Base-by-base conservation (phyloP, 2,888 invertebrate species). In the Chrysopilus asiliformis region DNA sequence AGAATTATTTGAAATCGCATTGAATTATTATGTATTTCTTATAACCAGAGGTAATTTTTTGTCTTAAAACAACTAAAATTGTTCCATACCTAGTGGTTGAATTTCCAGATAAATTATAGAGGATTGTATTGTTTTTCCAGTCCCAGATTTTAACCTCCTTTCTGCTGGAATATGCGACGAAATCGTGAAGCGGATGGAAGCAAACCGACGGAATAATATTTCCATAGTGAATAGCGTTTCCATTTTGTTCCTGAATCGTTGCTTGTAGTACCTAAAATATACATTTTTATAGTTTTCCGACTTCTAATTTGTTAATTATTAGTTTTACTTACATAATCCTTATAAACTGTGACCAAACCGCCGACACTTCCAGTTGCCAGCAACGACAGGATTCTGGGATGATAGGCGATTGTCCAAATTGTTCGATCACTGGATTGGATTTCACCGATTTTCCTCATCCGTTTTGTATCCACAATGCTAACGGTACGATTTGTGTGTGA, bases 401-500 rank as follows among this genome's bases (percentile, higher is more conserved):
- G 36, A n/a, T 36, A 36, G 9, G 36, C 36, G 7, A 36, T 36
- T 22, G 36, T 36, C 36, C 36, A 36, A 24, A 36, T 36, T 14
- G 36, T 36, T 15, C 36, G 36, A 14, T 36, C 36, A 22, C 25
- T 36, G 2, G 36, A 36, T 30, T 30, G 20, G n/a, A 36, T 22
- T n/a, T 36, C 24, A 8, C n/a, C 13, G 13, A 36, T 30, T 24
- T 36, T 36, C 16, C 29, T 12, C 36, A 36, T 36, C 9, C 36
- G 36, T 24, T 36, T 36, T 2, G 36, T 36, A n/a, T 36, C 36
- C 4, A 36, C 36, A n/a, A 36, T 36, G 12, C 36, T 36, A 7
- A 36, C 31, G 6, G 36, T 36, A 8, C 36, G 36, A 15, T 36
- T 36, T 24, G 36, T 36, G 14, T 36, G 36, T 12, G 36, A 36